Evolutionary conservation across 1,140 invertebrate genomes (phyloP), one percentile per base, ranked within the genome.

Genomic region (Zaprionus capensis): DNA sequence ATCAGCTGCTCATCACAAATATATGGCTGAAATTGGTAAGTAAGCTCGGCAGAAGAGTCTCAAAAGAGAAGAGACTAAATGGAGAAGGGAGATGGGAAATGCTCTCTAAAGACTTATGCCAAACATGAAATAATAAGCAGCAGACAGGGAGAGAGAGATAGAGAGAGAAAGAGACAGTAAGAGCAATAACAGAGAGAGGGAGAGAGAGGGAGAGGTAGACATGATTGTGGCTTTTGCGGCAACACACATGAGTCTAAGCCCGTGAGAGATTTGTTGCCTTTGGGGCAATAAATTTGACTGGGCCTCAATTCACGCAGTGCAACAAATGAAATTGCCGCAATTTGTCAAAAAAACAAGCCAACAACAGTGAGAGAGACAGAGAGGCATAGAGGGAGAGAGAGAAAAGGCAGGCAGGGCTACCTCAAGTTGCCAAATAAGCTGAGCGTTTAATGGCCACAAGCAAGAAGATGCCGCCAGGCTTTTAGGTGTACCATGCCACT

Each of bases 1-100:
- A 96, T 93, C 96, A 96, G 92, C 94, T 96, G 77, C 93, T 98
- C 56, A 98, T 97, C 14, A 97, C 97, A n/a, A 98, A 98, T 91
- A 97, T 97, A 91, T 98, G 97, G 97, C 95, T 98, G 61, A 97
- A 93, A 82, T 74, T 93, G 90, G 92, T 92, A 86, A 91, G 91
- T 88, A 51, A 2, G 7, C 41, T n/a, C 41, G 41, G 9, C 31
- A 17, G 41, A 46, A 46, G 41, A 46, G 6, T 46, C n/a, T 46
- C n/a, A 2, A 7, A 7, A 46, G 2, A 46, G 41, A 0, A 20
- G 31, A 9, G 41, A 44, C 15, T 7, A 7, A 44, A 46, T 9
- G 38, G 15, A 41, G 38, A 22, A 49, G 20, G 2, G 20, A 28
- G 20, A 15, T 17, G 22, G 15, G n/a, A 46, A 46, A 6, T 6